Evolutionary conservation across 2,888 invertebrate species (phyloP), one percentile per base, ranked within the genome.

Genomic region (Psylliodes chrysocephalus): DNA sequence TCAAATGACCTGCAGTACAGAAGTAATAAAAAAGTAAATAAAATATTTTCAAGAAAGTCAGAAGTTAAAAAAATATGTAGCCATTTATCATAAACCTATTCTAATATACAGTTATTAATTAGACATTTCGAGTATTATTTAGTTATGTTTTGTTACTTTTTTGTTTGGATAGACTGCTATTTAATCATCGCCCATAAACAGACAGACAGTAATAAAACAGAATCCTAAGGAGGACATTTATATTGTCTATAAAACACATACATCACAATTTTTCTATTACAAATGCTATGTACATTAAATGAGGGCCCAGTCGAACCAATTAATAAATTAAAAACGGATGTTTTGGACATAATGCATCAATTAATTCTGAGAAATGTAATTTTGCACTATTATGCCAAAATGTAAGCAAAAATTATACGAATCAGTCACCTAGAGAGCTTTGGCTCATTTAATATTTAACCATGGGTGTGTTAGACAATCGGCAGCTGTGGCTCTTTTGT

Each of bases 381-480:
- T 67, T 70, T 64, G 73, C 73, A 71, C 72, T 71, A 70, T 63
- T 62, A n/a, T 65, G 64, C 65, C 71, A 67, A 73, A 71, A 60
- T n/a, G n/a, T n/a, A 59, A 59, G 59, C 49, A 22, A 49, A n/a
- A 49, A 28, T 28, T 10, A 49, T 12, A 17, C 7, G 19, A 69
- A 72, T 76, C 76, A 75, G 75, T 77, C 77, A 75, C 71, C 73
- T 74, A 75, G 65, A 63, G 44, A 71, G 72, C 42, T 64, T 8
- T 8, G 30, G 68, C 74, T 79, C 78, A 80, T 72, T 80, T 55
- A 46, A 62, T 77, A 63, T 84, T 85, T 79, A 98, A 87, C 98
- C 98, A 99, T 55, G 94, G 91, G 86, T 98, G 98, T 84, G 92
- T 89, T 82, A 99, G 89, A 86, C 96, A 96, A 82, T 96, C 91